Evolutionary conservation across 1,140 invertebrate genomes (phyloP).

Genomic region (Drosophila watanabei): DNA sequence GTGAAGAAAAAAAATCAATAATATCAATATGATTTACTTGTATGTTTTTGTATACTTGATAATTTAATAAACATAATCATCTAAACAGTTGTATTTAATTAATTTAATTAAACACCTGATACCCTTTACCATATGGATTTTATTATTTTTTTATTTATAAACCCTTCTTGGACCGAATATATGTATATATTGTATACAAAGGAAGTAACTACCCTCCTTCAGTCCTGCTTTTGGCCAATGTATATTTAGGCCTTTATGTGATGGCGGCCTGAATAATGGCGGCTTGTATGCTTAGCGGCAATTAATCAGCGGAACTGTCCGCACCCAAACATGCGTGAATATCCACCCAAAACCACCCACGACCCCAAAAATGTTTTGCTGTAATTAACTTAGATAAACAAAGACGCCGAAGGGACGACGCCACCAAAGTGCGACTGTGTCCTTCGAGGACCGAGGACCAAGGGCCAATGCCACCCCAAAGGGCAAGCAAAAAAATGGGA

Average conservation of each 20-base stretch:
- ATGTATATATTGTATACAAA: not conserved
- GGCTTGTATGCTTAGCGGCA: slow-evolving; percentile 77
- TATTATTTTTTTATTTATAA: slow-evolving; percentile 3
- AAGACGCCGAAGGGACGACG: slow-evolving; percentile 58
- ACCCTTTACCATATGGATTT: not conserved
- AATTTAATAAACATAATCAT: not conserved
- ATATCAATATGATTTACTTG: not conserved
- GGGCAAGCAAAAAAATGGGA: not conserved
- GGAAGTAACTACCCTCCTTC: slow-evolving; percentile 20
- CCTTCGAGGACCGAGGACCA: slow-evolving; percentile 27
- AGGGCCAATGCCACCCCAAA: not conserved
- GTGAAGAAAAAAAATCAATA: not conserved
- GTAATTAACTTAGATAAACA: slow-evolving; percentile 84
- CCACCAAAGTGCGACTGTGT: slow-evolving; percentile 36
- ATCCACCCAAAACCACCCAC: slow-evolving; percentile 21
- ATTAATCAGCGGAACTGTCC: slow-evolving; percentile 83
- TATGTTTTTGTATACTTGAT: not conserved
- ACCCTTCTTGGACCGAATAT: not conserved
- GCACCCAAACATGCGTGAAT: slow-evolving; percentile 79
- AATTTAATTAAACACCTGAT: not conserved
- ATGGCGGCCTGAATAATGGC: slow-evolving; percentile 67
- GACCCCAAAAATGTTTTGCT: slow-evolving; percentile 81
- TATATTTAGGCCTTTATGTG: slow-evolving; percentile 55
- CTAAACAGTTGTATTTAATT: not conserved
- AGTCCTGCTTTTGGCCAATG: slow-evolving; percentile 7